Conservation (phyloP, 2,113 vertebrate species). For the Phainopepla nitens region DNA sequence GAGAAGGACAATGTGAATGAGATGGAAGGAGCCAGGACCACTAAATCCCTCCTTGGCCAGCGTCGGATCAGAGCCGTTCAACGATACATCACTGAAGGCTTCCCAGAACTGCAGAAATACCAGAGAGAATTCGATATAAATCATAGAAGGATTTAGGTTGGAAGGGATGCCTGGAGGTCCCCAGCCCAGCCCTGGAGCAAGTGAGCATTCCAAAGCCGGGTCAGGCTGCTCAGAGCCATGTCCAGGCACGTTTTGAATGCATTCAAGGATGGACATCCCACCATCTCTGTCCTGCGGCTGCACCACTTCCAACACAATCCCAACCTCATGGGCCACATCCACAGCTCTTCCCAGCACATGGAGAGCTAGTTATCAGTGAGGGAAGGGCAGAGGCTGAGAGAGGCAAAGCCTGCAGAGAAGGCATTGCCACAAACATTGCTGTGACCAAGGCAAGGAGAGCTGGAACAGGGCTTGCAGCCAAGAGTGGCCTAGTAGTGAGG, state of each 20-base stretch:
- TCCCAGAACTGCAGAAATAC: constrained; percentile 50
- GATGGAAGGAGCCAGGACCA: constrained; percentile 45
- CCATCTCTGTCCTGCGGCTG: not conserved
- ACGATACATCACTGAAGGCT: constrained; percentile 2
- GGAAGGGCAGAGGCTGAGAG: not conserved
- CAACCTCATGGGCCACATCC: not conserved
- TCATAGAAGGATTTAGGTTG: constrained; percentile 19
- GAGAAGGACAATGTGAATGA: constrained; percentile 33
- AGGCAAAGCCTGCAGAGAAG: not conserved
- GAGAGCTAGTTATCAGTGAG: not conserved
- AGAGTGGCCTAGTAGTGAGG: not conserved
- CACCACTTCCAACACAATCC: not conserved
- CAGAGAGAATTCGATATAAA: constrained; percentile 6
- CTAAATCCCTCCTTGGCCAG: constrained; percentile 60
- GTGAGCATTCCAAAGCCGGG: not conserved
- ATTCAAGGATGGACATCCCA: not conserved
- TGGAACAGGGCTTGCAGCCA: not conserved
- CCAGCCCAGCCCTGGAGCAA: not conserved
- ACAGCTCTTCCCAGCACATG: not conserved
- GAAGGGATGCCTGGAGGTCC: constrained; percentile 17
- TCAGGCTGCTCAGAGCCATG: not conserved
- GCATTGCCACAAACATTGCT: not conserved
- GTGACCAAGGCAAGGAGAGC: not conserved
- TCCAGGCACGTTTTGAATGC: not conserved
- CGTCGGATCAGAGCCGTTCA: not conserved